Evolutionary conservation across 2,113 vertebrate species (phyloP).

Genomic region (Lichenostomus cassidix): DNA sequence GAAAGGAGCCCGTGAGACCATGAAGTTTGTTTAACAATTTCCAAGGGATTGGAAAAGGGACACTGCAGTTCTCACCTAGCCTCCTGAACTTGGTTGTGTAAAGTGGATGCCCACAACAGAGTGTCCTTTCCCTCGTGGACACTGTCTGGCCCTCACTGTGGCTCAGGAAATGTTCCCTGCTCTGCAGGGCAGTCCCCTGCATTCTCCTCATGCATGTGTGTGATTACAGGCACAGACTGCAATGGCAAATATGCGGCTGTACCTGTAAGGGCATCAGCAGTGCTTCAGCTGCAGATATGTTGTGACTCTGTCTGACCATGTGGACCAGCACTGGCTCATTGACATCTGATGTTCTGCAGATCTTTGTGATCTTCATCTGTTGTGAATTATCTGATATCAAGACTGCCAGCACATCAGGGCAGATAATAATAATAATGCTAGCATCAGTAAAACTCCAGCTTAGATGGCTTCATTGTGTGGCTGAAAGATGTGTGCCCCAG

Average conservation of each 20-base stretch:
- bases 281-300: neutral
- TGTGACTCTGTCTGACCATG: neutral
- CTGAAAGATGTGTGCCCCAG: neutral
- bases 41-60: neutral
- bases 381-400: neutral
- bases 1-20: neutral
- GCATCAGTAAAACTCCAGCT: neutral
- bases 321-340: neutral
- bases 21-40: neutral
- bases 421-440: neutral
- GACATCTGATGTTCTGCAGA: neutral
- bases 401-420: neutral
- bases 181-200: neutral
- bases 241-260: rapidly evolving
- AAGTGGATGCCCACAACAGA: neutral
- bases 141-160: rapidly evolving
- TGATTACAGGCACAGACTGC: neutral
- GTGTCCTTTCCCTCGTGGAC: rapidly evolving
- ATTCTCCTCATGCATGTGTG: rapidly evolving
- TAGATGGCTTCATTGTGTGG: neutral
- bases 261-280: neutral
- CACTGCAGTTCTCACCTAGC: neutral
- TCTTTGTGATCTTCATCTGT: neutral
- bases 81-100: neutral
- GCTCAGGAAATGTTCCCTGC: neutral